Base-by-base conservation (phyloP, 2,888 invertebrate genomes). In the Agrochola macilenta region DNA sequence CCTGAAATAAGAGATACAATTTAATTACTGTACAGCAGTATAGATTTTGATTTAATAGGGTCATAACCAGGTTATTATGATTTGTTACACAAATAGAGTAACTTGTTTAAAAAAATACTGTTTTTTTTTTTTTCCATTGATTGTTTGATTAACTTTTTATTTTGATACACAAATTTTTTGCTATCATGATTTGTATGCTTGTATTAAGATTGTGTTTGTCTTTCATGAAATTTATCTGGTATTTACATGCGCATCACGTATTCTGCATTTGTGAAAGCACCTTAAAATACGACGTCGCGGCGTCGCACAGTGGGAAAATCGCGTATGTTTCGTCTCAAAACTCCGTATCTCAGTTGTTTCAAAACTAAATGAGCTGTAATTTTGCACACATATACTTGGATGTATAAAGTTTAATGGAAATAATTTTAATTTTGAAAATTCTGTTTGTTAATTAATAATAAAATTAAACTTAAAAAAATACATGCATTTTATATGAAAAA, bases 1-100 rank as follows among this genome's bases (percentile, higher is more conserved):
- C 84, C 98, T 97, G 93, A 63, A 85, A 83, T 30, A 52, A 61
- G 5, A 69, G 2, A 74, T n/a, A 7, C 5, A 49, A 69, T 20
- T 63, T 17, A 30, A 49, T 52, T 66, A 39, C 39, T 23, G 14
- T 12, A 26, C 2, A 61, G 12, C 5, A 66, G 35, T 17, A 60
- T 61, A 17, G 1, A 35, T 61, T 60, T n/a, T n/a, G 1, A 35
- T 58, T 17, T 23, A 57, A 35, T 23, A 68, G 23, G 20, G 26
- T 26, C n/a, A 26, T 20, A 26, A 20, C 5, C n/a, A 64, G 23
- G 1, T 9, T 43, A 43, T 17, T 43, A 43, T n/a, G n/a, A 26
- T n/a, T 65, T 3, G 26, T 5, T 65, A 20, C 11, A 43, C 17
- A n/a, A 65, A 20, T 43, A 0, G 5, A 17, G n/a, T 17, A 64